Evolutionary conservation across 2,113 vertebrate genomes (phyloP).

Genomic region (Thalassarche chlororhynchos): DNA sequence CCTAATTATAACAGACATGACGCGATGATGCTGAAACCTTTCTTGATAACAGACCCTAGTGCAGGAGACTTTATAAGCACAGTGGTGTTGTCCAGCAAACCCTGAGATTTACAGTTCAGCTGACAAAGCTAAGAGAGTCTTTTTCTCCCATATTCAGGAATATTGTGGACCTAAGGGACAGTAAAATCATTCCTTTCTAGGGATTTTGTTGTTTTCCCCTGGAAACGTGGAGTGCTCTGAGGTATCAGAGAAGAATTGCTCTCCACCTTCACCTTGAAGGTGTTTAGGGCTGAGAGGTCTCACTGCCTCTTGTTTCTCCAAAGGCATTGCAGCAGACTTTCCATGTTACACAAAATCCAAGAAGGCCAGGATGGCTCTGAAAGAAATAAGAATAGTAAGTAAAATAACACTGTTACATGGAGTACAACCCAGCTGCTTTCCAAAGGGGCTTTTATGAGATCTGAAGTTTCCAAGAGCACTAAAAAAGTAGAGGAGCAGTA

Average conservation of each 20-base stretch:
- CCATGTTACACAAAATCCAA: neutral
- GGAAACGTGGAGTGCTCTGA: neutral
- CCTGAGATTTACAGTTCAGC: neutral
- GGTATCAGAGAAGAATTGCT: neutral
- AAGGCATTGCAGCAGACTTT: neutral
- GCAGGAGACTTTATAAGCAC: neutral
- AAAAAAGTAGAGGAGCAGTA: neutral
- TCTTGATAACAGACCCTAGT: neutral
- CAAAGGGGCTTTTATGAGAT: neutral
- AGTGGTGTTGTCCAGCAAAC: neutral
- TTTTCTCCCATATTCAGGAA: neutral
- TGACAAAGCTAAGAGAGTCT: neutral
- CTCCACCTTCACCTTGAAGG: neutral
- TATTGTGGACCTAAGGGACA: neutral
- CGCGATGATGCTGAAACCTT: rapidly evolving
- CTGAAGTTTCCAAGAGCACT: neutral
- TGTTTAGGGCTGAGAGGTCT: neutral
- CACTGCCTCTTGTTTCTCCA: neutral
- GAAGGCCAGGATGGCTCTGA: neutral
- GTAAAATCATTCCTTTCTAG: neutral
- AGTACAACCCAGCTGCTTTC: neutral
- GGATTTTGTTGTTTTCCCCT: neutral
- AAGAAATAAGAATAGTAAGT: neutral
- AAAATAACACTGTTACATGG: neutral
- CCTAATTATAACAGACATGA: no score